Percentiles rank a stretch among this genome's conserved stretches.
Evolutionary conservation across 2,888 invertebrate genomes (phyloP).

Genomic region (Cataglyphis rosenhaueri): DNA sequence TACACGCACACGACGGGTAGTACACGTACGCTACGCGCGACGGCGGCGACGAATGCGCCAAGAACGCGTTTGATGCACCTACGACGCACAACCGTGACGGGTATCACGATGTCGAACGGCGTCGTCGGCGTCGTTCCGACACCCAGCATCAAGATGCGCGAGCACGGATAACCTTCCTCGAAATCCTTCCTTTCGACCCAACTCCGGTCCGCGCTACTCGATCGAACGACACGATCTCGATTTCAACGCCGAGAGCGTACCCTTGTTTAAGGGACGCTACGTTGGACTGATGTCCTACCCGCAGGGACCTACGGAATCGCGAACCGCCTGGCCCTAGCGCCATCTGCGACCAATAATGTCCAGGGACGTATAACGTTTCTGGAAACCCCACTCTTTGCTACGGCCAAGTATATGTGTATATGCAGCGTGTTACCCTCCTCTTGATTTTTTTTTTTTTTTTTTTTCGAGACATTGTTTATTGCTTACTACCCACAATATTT

Average conservation of each 20-base stretch:
- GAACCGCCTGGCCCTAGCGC: constrained; percentile 69
- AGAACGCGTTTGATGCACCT: not conserved
- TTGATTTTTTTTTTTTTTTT: not conserved
- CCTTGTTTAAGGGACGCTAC: constrained; percentile 77
- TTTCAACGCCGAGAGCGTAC: constrained; percentile 65
- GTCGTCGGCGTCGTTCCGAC: not conserved
- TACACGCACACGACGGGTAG: not conserved
- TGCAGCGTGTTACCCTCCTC: too few species aligned
- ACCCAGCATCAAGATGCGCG: not conserved
- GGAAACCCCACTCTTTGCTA: not conserved
- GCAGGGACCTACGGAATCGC: constrained; percentile 78
- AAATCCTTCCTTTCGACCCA: too few species aligned
- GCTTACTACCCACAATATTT: too few species aligned
- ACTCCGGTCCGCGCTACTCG: too few species aligned
- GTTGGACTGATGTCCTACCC: constrained; percentile 75
- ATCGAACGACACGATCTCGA: too few species aligned
- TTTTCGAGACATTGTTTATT: too few species aligned
- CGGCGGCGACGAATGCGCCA: too few species aligned
- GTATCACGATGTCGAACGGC: not conserved
- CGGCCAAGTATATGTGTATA: not conserved
- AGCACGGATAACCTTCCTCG: not conserved
- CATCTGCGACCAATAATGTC: constrained; percentile 67
- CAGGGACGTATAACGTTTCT: not conserved
- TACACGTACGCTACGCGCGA: not conserved
- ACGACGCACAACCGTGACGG: not conserved